Evolutionary conservation across 2,113 vertebrate species (phyloP).

Genomic region (Cyanoramphus novaezelandiae): DNA sequence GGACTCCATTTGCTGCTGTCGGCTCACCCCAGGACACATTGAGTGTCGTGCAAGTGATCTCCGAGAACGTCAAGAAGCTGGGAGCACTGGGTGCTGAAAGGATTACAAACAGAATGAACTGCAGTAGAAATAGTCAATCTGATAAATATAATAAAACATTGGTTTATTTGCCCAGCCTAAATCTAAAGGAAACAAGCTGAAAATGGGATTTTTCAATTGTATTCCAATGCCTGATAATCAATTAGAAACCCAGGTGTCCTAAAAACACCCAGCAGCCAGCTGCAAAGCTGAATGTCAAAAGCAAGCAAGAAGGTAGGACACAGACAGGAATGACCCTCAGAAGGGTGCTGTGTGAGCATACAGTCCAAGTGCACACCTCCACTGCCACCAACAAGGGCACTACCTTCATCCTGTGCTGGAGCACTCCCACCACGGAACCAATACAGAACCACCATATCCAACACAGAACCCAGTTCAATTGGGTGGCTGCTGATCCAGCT

Average conservation of each 20-base stretch:
- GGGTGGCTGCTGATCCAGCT: background rate
- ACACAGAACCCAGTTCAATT: background rate
- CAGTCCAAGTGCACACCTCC: background rate
- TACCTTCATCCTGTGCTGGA: background rate
- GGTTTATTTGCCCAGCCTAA: background rate
- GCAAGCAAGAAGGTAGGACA: background rate
- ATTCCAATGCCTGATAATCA: background rate
- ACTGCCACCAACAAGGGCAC: background rate
- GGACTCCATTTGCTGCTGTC: constrained; percentile 84
- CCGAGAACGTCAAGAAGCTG: constrained; percentile 88
- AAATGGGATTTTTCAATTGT: background rate
- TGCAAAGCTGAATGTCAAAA: background rate
- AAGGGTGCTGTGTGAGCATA: background rate
- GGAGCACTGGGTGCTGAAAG: constrained; percentile 86
- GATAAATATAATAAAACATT: background rate
- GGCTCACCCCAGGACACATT: constrained; percentile 94
- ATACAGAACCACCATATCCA: background rate
- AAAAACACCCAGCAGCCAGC: background rate
- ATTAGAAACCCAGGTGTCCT: background rate
- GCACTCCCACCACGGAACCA: accelerated
- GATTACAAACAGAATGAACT: background rate
- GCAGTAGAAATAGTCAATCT: background rate
- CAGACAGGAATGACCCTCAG: background rate
- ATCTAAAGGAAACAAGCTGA: background rate
- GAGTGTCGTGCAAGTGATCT: constrained; percentile 89